Evolutionary conservation across 2,797 vertebrate genomes (phyloP).

Genomic region (Carcharodon carcharias): DNA sequence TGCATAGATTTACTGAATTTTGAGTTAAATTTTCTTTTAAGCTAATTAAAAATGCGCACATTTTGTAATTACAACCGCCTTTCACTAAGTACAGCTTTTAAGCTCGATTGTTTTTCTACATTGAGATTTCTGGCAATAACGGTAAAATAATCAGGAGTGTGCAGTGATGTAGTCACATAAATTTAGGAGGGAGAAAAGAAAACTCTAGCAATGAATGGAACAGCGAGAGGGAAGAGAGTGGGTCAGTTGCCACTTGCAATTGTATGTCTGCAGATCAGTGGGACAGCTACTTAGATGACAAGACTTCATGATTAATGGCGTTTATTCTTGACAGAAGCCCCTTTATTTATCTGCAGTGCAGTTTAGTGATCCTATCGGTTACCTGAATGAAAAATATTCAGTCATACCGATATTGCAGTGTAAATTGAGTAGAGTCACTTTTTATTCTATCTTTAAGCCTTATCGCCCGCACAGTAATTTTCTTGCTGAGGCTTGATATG

Average conservation of each 20-base stretch:
- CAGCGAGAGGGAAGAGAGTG: slow-evolving; percentile 48
- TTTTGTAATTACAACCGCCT: not conserved
- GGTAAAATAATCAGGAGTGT: not conserved
- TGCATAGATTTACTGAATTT: not conserved
- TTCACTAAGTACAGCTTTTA: not conserved
- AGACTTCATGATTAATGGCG: slow-evolving; percentile 99
- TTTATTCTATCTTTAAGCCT: slow-evolving; percentile 94
- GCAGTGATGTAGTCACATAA: slow-evolving; percentile 8
- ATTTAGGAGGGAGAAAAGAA: slow-evolving; percentile 6
- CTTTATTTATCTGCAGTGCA: slow-evolving; percentile 99
- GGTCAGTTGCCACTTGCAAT: slow-evolving; percentile 57
- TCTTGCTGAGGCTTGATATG: slow-evolving; percentile 93
- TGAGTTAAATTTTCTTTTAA: not conserved
- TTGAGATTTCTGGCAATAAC: not conserved
- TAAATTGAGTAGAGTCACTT: slow-evolving; percentile 99
- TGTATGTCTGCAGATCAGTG: slow-evolving; percentile 64
- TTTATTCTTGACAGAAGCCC: slow-evolving; percentile 99
- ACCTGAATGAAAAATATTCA: slow-evolving; percentile 99
- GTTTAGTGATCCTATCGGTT: slow-evolving; percentile 97
- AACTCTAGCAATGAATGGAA: slow-evolving; percentile 13
- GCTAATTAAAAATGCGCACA: not conserved
- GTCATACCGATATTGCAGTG: slow-evolving; percentile 99
- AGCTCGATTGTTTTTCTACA: not conserved
- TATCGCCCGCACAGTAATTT: slow-evolving; percentile 99
- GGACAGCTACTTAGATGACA: slow-evolving; percentile 74